These are phyloP conservation scores for Drosophila engyochracea DNA, from an alignment of 2,888 invertebrate genomes.

Conservation along the genomic window DNA sequence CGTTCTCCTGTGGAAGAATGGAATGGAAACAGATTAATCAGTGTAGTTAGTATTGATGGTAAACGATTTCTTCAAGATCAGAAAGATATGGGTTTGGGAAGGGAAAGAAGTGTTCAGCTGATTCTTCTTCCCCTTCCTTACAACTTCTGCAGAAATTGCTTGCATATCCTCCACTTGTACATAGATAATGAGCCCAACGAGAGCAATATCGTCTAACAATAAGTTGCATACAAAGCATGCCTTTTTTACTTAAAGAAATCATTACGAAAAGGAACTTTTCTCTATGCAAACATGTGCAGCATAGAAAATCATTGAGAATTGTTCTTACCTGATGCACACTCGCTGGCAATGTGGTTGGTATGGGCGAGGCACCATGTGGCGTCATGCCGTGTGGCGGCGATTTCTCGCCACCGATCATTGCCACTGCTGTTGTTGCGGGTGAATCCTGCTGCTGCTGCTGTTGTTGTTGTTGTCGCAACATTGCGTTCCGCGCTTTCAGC, in stretches of 20 bases:
- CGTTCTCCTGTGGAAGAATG: constrained; percentile 89
- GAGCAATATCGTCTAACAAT: too few species aligned
- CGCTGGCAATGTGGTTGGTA: constrained; percentile 83
- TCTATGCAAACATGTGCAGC: background rate
- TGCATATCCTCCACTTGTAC: too few species aligned
- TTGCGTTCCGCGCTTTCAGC: constrained; percentile 76
- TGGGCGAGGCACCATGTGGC: constrained; percentile 86
- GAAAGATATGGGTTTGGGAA: background rate
- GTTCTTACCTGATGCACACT: constrained; percentile 84
- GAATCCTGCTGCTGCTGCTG: constrained; percentile 71
- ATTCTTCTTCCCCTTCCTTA: too few species aligned
- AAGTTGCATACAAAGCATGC: too few species aligned
- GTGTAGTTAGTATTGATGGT: background rate
- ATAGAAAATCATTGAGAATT: background rate
- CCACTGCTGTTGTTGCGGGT: constrained; percentile 71
- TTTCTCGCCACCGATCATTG: constrained; percentile 82
- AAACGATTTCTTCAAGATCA: background rate
- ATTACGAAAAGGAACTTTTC: background rate
- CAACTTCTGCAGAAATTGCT: too few species aligned
- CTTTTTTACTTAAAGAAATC: too few species aligned
- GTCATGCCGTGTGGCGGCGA: constrained; percentile 86
- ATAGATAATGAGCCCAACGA: too few species aligned
- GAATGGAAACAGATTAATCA: constrained; percentile 13
- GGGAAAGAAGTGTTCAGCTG: too few species aligned
- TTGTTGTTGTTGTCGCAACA: constrained; percentile 78